These are phyloP conservation scores for Hydrolagus affinis DNA, from an alignment of 2,113 vertebrate genomes.

Conservation along the genomic window DNA sequence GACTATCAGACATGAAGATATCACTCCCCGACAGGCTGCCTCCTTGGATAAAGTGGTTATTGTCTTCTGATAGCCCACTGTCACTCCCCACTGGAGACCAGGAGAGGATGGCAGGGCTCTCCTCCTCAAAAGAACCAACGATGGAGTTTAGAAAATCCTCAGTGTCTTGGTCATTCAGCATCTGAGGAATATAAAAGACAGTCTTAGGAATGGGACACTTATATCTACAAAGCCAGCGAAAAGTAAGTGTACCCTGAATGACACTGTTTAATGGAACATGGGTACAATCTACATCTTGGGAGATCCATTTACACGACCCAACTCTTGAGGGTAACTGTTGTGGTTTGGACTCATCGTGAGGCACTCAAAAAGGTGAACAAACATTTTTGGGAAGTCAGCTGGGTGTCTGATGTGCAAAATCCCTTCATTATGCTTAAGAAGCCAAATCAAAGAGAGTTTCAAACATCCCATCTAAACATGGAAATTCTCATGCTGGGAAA, in stretches of 20 bases:
- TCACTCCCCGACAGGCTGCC: constrained; percentile 46
- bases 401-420: too few relatives aligned
- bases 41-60: constrained; percentile 36
- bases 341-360: too few relatives aligned
- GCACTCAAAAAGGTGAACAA: too few relatives aligned
- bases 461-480: too few relatives aligned
- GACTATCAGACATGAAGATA: constrained; percentile 47
- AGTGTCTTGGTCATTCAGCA: constrained; percentile 59
- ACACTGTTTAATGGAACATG: not conserved
- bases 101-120: constrained; percentile 37
- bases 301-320: too few relatives aligned
- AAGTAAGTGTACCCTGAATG: too few relatives aligned
- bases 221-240: too few relatives aligned
- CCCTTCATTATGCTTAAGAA: too few relatives aligned
- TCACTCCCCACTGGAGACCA: constrained; percentile 53
- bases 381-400: too few relatives aligned
- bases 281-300: not conserved
- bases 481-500: too few relatives aligned
- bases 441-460: too few relatives aligned
- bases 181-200: constrained; percentile 45
- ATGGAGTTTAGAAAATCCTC: constrained; percentile 69
- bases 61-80: constrained; percentile 58
- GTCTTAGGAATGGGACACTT: not conserved
- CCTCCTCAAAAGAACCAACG: constrained; percentile 47
- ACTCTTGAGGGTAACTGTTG: too few relatives aligned